Conservation (phyloP, 37 sponge, comb jelly and placozoan genomes). For the Theonella swinhoei region DNA sequence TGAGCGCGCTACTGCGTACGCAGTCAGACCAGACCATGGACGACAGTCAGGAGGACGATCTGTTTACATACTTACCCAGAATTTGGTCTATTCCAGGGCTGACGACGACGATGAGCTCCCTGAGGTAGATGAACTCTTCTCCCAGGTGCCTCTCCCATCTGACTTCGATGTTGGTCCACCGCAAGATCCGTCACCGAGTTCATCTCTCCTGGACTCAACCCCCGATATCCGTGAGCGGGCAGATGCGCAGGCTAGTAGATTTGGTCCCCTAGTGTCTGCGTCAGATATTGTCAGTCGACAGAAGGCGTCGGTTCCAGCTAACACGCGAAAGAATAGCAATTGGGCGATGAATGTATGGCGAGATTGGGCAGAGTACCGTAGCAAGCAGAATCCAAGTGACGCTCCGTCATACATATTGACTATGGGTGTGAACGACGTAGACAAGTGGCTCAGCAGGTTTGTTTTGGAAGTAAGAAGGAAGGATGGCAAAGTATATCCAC, state of each 20-base stretch:
- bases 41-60: not conserved
- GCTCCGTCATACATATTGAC: not conserved
- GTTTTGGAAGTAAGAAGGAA: not conserved
- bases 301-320: not conserved
- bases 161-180: not conserved
- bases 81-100: not conserved
- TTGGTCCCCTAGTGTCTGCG: not conserved
- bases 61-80: not conserved
- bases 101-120: not conserved
- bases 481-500: not conserved
- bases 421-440: not conserved
- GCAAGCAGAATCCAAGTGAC: not conserved
- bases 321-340: not conserved
- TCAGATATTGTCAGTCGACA: not conserved
- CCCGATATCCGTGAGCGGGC: not conserved
- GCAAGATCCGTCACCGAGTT: not conserved
- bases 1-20: not conserved
- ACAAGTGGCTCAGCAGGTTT: not conserved
- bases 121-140: not conserved
- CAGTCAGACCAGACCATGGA: not conserved
- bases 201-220: not conserved
- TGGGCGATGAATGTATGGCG: not conserved
- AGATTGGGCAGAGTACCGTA: not conserved
- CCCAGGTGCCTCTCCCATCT: not conserved
- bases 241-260: not conserved